These are phyloP conservation scores for Montipora cactus DNA, from an alignment of 64 coral and sea anemone species.

Conservation along the genomic window DNA sequence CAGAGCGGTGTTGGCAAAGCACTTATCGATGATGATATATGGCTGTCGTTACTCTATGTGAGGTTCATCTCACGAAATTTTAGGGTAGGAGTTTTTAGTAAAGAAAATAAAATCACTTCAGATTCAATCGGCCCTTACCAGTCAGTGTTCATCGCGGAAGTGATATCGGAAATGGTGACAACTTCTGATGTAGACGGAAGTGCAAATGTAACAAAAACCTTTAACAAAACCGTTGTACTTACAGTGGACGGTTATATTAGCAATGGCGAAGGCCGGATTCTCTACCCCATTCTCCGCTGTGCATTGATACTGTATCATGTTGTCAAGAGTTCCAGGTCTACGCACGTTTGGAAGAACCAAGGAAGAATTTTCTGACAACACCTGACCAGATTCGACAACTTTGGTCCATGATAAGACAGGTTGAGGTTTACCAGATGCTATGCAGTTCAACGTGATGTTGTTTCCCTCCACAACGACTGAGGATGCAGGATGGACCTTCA, in stretches of 20 bases:
- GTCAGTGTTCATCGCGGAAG: too few species aligned
- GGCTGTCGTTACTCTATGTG: too few species aligned
- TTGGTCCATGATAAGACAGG: background rate
- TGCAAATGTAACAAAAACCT: too few species aligned
- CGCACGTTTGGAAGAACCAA: background rate
- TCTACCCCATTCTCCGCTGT: slow-evolving; percentile 28
- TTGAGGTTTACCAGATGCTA: background rate
- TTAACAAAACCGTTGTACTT: background rate
- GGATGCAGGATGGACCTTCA: background rate
- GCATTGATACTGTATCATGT: slow-evolving; percentile 25
- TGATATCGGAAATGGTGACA: too few species aligned
- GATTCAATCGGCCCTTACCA: too few species aligned
- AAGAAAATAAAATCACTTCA: too few species aligned
- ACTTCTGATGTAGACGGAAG: too few species aligned
- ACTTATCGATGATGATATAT: too few species aligned
- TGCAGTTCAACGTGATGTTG: background rate
- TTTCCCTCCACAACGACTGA: background rate
- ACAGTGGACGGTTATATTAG: slow-evolving; percentile 22
- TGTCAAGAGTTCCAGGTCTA: slow-evolving; percentile 10
- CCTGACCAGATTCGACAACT: background rate
- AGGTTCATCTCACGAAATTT: too few species aligned
- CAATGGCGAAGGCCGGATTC: background rate
- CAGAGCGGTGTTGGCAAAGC: too few species aligned
- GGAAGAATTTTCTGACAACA: background rate
- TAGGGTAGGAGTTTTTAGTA: too few species aligned